Evolutionary conservation across 2,888 invertebrate species (phyloP).

Genomic region (Spatulosminthurus flaviceps): DNA sequence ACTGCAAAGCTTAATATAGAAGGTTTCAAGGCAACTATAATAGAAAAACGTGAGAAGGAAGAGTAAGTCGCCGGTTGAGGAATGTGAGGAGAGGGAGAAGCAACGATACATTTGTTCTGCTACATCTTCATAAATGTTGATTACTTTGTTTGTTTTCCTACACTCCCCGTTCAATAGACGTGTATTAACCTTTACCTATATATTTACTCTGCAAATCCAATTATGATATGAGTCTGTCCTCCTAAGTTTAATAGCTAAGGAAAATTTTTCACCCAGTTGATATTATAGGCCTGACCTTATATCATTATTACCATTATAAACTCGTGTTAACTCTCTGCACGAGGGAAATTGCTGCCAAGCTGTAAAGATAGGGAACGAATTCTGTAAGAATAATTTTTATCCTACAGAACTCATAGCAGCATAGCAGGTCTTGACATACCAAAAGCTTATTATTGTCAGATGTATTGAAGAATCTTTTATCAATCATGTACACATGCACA

Average conservation of each 20-base stretch:
- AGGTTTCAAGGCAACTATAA: too few species aligned
- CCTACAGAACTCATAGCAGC: too few species aligned
- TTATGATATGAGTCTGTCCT: neutral
- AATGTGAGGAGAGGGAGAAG: too few species aligned
- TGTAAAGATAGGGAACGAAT: too few species aligned
- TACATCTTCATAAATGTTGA: conserved; percentile 13
- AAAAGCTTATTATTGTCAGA: too few species aligned
- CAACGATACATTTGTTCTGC: conserved; percentile 1
- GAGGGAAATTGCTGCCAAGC: neutral
- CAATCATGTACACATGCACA: too few species aligned
- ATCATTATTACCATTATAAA: neutral
- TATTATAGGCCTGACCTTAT: neutral
- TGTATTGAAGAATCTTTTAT: too few species aligned
- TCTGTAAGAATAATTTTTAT: too few species aligned
- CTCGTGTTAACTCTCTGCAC: neutral
- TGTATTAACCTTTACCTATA: conserved; percentile 18
- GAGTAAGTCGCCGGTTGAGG: too few species aligned
- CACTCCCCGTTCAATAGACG: neutral
- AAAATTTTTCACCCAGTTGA: neutral
- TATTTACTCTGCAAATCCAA: neutral
- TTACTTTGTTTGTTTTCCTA: conserved; percentile 4
- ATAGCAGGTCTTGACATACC: too few species aligned
- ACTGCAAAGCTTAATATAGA: too few species aligned
- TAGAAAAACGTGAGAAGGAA: too few species aligned
- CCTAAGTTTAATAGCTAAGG: neutral